phyloP scores from a whole-genome alignment of 2,797 vertebrate species.

The Tauraco hartlaubi region DNA sequence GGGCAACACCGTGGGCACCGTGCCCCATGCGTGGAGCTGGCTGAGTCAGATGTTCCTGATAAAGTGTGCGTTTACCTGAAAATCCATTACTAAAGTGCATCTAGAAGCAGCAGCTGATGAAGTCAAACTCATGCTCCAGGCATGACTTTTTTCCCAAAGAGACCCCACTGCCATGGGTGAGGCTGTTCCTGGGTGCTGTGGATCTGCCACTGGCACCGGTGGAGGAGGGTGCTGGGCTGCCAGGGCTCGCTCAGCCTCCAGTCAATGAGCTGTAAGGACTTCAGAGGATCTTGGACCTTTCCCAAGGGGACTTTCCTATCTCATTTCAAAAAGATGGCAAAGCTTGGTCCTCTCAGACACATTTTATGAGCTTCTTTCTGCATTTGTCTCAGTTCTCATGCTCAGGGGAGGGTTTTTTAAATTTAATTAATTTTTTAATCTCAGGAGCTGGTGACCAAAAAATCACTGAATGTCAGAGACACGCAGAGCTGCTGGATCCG shows the following conservation, averaged over 20 bases:
- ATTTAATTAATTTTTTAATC: too few species aligned
- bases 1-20: fast-evolving
- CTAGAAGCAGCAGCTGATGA: neutral
- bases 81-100: neutral
- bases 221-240: neutral
- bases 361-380: neutral
- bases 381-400: neutral
- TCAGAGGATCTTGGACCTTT: neutral
- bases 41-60: neutral
- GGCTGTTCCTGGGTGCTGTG: neutral
- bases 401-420: neutral
- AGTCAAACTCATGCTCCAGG: fast-evolving
- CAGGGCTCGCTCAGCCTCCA: neutral
- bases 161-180: neutral
- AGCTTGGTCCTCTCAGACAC: neutral
- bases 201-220: neutral
- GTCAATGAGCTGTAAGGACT: neutral
- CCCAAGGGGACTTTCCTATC: neutral
- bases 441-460: neutral
- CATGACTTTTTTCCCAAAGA: neutral
- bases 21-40: neutral
- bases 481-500: neutral
- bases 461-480: neutral
- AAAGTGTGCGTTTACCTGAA: neutral
- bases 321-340: neutral